phyloP scores from a whole-genome alignment of 2,797 vertebrate genomes.

The Nannoperca obscura region DNA sequence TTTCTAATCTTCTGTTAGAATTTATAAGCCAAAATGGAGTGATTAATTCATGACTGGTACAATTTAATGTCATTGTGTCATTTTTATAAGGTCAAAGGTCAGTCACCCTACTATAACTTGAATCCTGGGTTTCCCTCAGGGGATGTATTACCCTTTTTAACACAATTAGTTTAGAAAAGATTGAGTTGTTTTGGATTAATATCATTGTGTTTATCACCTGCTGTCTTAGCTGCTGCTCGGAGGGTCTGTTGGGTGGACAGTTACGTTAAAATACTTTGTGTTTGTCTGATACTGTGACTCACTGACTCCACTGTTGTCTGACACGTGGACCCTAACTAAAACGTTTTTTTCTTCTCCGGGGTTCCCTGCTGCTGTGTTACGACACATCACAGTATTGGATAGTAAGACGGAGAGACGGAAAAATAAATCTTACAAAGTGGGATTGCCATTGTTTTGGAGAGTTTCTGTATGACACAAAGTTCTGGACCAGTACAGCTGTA shows the following conservation, averaged over 20 bases:
- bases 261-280: slow-evolving; percentile 45
- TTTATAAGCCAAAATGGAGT: not conserved
- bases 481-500: slow-evolving; percentile 91
- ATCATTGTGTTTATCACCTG: slow-evolving; percentile 44
- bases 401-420: slow-evolving; percentile 59
- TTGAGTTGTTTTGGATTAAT: not conserved
- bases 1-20: not conserved
- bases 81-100: slow-evolving; percentile 3
- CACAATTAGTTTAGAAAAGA: not conserved
- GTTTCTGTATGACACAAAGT: slow-evolving; percentile 89
- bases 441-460: slow-evolving; percentile 92
- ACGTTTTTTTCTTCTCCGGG: slow-evolving; percentile 46
- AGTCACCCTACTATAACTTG: not conserved
- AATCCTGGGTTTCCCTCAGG: not conserved
- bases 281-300: slow-evolving; percentile 67
- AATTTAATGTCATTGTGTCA: not conserved
- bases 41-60: not conserved
- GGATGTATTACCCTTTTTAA: not conserved
- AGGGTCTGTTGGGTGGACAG: slow-evolving; percentile 13
- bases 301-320: slow-evolving; percentile 60
- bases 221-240: not conserved
- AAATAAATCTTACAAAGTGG: slow-evolving; percentile 54
- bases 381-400: slow-evolving; percentile 67
- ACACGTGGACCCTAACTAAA: slow-evolving; percentile 17
- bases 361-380: slow-evolving; percentile 75